Base-by-base conservation (phyloP, 2,888 invertebrate genomes). In the Blastobasis lacticolella region DNA sequence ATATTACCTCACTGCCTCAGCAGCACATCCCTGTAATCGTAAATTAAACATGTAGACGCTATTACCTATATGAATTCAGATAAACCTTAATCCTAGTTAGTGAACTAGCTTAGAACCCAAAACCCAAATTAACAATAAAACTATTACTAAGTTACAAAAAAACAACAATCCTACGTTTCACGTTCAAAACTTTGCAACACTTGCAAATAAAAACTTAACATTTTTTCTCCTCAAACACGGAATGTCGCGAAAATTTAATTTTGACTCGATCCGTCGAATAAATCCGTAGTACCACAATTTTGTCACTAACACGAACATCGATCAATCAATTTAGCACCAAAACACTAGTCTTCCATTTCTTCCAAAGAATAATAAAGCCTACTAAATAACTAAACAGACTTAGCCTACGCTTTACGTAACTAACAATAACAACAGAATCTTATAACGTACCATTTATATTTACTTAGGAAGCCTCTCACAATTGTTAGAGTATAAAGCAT, bases 81-180 rank as follows among this genome's bases (percentile, higher is more conserved):
- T 87, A 81, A 86, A 82, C 57, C 86, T 86, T 87, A 86, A 68
- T 62, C 61, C 84, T 87, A 86, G 65, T 71, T 81, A 81, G 78
- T 83, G 64, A 75, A 79, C 82, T 88, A 87, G 85, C 82, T 80
- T 86, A 85, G 79, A 81, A 77, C 87, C 87, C 86, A 85, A 23
- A 84, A 85, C 87, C 87, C 86, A 88, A 86, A 81, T 85, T 84
- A 87, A 86, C 85, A 88, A 85, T 83, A 81, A 81, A 81, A 76
- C 78, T 82, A 84, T 73, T 52, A 68, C 82, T 85, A 87, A 78
- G 63, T 81, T 80, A 81, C 68, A 81, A 82, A 81, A 59, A 81
- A 86, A 86, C 85, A 88, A 88, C 86, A 82, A 82, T 74, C 70
- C 82, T 85, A 85, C 72, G 70, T 60, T 71, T 75, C 70, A 81